A percentile compares a stretch with the other conserved stretches of the same genome.
Conservation (phyloP, 2,113 vertebrate species). For the Corythornis cristatus region DNA sequence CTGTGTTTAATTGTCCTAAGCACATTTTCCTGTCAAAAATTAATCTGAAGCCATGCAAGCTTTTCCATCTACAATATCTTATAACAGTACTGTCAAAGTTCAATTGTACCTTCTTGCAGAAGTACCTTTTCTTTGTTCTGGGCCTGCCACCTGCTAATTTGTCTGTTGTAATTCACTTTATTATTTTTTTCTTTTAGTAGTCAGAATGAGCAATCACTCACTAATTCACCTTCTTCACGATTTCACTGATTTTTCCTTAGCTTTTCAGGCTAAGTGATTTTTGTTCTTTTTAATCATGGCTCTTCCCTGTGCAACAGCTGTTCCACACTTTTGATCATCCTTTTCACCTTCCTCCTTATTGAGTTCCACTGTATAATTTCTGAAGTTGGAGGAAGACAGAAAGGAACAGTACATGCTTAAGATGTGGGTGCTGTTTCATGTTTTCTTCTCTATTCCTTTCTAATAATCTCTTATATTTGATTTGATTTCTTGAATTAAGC, state of each 20-base stretch:
- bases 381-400: not conserved
- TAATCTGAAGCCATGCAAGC: not conserved
- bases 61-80: not conserved
- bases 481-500: not conserved
- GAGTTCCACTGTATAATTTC: not conserved
- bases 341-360: not conserved
- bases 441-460: not conserved
- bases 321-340: not conserved
- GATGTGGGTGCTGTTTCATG: not conserved
- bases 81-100: not conserved
- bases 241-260: slow-evolving; percentile 2
- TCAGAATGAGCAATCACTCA: not conserved
- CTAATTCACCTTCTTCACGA: slow-evolving; percentile 1
- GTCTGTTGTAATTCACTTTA: not conserved
- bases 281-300: not conserved
- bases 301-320: not conserved
- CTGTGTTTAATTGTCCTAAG: slow-evolving; percentile 30
- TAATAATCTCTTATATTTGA: not conserved
- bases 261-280: not conserved
- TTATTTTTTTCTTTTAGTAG: not conserved
- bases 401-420: not conserved
- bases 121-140: slow-evolving; percentile 22
- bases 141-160: not conserved
- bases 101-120: not conserved
- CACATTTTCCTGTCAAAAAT: slow-evolving; percentile 50